Evolutionary conservation across 2,113 vertebrate species (phyloP), one percentile per base, ranked within the genome.

Genomic region (Crotalus viridis): DNA sequence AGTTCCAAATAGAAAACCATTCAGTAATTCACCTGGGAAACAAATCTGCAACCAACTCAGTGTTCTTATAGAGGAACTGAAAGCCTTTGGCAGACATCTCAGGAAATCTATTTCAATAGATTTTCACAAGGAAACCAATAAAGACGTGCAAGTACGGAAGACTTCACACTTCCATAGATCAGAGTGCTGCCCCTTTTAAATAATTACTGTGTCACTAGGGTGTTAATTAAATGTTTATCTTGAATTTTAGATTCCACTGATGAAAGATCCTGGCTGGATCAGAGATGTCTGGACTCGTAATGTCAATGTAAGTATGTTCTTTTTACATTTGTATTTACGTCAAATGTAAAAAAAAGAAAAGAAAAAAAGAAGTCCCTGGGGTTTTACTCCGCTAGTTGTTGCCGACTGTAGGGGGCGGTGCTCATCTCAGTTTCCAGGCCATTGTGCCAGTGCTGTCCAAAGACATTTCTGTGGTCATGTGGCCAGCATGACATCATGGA

Each of bases 201-300:
- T 64, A 28, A 17, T 51, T 43, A 91, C 26, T 26, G 2, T 6
- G 26, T 61, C 10, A 2, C 56, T 57, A 8, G 61, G 57, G 26
- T 90, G 43, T 92, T 94, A 57, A 90, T 7, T 43, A 94, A 94
- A 94, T 90, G 1, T 95, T 54, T 46, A 9, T 94, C 89, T 85
- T 95, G 92, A 93, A 90, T 97, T 97, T 91, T 95, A 98, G 98
- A 98, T 98, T 94, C 98, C 97, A 0, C 51, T 98, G 81, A 97
- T 98, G 98, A 97, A 96, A 95, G 98, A 97, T 95, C 97, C 97
- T 0, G 97, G 97, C 0, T 98, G 98, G 98, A 98, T 98, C 89
- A 94, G 97, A 94, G 97, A 97, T 0, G 98, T 98, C 5, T 98
- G 97, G 97, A 95, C 97, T 90, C 95, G 97, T 22, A 98, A 98